Evolutionary conservation across 2,888 invertebrate genomes (phyloP).

Genomic region (Acronicta leporina): DNA sequence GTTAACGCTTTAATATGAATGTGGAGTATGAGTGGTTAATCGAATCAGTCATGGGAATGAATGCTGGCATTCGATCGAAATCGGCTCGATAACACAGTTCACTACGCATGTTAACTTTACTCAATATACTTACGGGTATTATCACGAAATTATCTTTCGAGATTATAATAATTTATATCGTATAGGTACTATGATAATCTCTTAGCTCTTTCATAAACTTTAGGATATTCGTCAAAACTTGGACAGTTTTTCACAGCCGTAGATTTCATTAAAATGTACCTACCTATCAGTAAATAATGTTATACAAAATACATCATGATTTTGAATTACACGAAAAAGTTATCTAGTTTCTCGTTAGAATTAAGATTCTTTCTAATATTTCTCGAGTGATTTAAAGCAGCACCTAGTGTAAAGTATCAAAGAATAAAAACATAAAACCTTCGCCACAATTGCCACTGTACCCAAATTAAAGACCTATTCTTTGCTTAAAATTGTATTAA

Average conservation of each 20-base stretch:
- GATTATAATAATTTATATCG: conserved; percentile 4
- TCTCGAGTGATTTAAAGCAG: too few species aligned
- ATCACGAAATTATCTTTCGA: conserved; percentile 22
- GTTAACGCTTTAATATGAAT: conserved; percentile 24
- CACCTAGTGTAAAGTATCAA: too few species aligned
- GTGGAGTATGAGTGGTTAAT: conserved; percentile 36
- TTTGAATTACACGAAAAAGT: too few species aligned
- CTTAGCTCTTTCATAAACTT: too few species aligned
- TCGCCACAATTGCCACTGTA: conserved; percentile 19
- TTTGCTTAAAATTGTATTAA: conserved; percentile 15
- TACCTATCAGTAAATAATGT: too few species aligned
- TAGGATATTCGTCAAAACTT: too few species aligned
- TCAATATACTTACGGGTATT: conserved; percentile 30
- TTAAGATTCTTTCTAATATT: too few species aligned
- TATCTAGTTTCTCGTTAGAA: too few species aligned
- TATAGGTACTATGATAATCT: too few species aligned
- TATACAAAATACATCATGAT: too few species aligned
- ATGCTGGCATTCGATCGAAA: conserved; percentile 25
- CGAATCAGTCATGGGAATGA: conserved; percentile 43
- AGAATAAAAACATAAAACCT: neutral
- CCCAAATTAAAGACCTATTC: conserved; percentile 18
- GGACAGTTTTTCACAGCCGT: too few species aligned
- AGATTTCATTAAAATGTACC: too few species aligned
- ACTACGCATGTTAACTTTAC: conserved; percentile 14
- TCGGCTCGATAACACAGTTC: conserved; percentile 15